Base-by-base conservation (phyloP, 1,140 invertebrate genomes). In the Calephelis virginiensis region DNA sequence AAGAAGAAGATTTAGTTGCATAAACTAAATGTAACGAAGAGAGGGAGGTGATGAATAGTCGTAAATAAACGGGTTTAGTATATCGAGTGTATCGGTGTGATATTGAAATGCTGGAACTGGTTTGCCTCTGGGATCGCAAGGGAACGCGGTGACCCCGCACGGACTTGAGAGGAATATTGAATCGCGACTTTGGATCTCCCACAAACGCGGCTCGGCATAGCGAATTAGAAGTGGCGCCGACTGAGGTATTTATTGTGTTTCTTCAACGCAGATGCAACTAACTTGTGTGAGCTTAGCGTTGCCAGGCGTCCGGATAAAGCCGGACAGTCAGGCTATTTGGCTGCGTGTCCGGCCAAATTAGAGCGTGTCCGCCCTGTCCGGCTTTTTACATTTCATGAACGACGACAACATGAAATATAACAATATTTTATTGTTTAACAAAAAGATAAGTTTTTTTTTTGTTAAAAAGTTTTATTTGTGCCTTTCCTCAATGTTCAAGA, bases 51-150 rank as follows among this genome's bases (percentile, higher is more conserved):
- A 83, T 81, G 81, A 82, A 85, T 74, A 68, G 77, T 73, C 70
- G 74, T 72, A 82, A 82, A 83, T 81, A 85, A 82, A 81, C 81
- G 67, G 76, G 81, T 78, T 80, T 74, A 71, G 75, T 82, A 80
- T 86, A 85, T 80, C 75, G 75, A 60, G 53, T 80, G 74, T 81
- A 83, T 81, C 80, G 80, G 82, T 87, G 86, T 90, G 79, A 89
- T 90, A 89, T 88, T 87, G 85, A 89, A 90, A 88, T 90, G 83
- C 77, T 74, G 77, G 80, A 90, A 90, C 87, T 81, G 85, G 87
- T 90, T 87, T 82, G 77, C 74, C 69, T 77, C 79, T 72, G 76
- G 75, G 74, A 81, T 78, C 69, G 79, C 53, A 11, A 38, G 53
- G 81, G 74, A 83, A 81, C 81, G 80, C 79, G 74, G 76, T 83